These are phyloP conservation scores for Symphodus melops DNA, from an alignment of 2,113 vertebrate species.

Conservation along the genomic window DNA sequence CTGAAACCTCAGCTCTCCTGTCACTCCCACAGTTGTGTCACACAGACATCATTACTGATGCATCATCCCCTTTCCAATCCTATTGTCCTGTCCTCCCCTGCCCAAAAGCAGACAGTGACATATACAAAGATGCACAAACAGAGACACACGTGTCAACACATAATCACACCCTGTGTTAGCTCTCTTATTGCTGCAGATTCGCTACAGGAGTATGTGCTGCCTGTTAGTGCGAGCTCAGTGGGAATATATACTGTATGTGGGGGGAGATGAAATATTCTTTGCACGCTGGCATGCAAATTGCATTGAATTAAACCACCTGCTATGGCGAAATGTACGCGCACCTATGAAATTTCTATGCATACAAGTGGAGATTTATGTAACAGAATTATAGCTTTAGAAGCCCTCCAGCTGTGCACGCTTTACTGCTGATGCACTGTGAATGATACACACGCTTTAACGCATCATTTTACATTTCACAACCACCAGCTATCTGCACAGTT, in stretches of 20 bases:
- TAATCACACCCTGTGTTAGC: slow-evolving; percentile 4
- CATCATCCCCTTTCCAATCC: not conserved
- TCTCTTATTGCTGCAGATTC: slow-evolving; percentile 17
- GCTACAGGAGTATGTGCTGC: slow-evolving; percentile 6
- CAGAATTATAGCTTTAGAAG: slow-evolving; percentile 15
- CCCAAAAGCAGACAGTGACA: not conserved
- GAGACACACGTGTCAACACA: slow-evolving; percentile 16
- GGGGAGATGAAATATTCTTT: slow-evolving; percentile 47
- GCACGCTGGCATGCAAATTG: slow-evolving; percentile 45
- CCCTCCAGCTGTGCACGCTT: slow-evolving; percentile 17
- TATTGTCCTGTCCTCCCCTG: not conserved
- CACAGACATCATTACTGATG: not conserved
- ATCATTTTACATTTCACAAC: slow-evolving; percentile 8
- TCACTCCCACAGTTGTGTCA: slow-evolving; percentile 7
- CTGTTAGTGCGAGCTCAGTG: slow-evolving; percentile 26
- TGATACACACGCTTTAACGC: not conserved
- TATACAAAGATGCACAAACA: not conserved
- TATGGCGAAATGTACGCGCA: slow-evolving; percentile 10
- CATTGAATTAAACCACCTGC: slow-evolving; percentile 38
- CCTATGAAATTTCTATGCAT: slow-evolving; percentile 37
- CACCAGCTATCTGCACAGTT: not conserved
- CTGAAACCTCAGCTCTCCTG: not conserved
- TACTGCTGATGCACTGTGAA: slow-evolving; percentile 10
- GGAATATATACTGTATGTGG: slow-evolving; percentile 3
- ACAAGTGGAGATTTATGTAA: slow-evolving; percentile 23